Conservation (phyloP, 2,888 invertebrate genomes). For the Pasiphila rectangulata region DNA sequence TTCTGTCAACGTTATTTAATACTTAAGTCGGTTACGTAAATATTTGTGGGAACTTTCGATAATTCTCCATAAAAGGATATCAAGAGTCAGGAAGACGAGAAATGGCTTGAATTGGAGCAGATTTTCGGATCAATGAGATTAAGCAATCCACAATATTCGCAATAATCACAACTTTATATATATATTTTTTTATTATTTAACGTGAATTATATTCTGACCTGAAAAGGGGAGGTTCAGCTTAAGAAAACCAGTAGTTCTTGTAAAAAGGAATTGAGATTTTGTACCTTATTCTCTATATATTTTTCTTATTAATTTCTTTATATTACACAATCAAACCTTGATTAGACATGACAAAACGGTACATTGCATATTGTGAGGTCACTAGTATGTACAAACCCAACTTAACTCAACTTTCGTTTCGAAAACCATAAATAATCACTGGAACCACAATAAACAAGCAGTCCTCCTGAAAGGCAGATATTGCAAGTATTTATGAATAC, state of each 20-base stretch:
- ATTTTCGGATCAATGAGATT: constrained; percentile 9
- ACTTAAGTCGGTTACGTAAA: constrained; percentile 15
- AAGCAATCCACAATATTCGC: not conserved
- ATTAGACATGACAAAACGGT: too few relatives aligned
- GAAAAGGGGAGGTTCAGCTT: too few relatives aligned
- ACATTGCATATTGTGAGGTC: too few relatives aligned
- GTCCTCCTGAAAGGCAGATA: constrained; percentile 5
- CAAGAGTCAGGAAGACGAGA: constrained; percentile 19
- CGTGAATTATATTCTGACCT: too few relatives aligned
- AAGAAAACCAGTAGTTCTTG: too few relatives aligned
- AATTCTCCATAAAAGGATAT: constrained; percentile 24
- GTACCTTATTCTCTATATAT: too few relatives aligned
- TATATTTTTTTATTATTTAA: too few relatives aligned
- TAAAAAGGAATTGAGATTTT: too few relatives aligned
- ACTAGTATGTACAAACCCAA: too few relatives aligned
- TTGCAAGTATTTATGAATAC: constrained; percentile 19
- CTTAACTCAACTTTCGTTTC: too few relatives aligned
- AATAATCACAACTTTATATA: not conserved
- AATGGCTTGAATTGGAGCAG: constrained; percentile 16
- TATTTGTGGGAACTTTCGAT: constrained; percentile 22
- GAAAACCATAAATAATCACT: not conserved
- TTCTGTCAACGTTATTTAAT: constrained; percentile 26
- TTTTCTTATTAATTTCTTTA: too few relatives aligned
- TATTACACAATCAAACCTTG: too few relatives aligned
- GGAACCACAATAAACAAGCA: not conserved